Conservation (phyloP, 2,888 invertebrate species). For the Nephrotoma guestfalica region DNA sequence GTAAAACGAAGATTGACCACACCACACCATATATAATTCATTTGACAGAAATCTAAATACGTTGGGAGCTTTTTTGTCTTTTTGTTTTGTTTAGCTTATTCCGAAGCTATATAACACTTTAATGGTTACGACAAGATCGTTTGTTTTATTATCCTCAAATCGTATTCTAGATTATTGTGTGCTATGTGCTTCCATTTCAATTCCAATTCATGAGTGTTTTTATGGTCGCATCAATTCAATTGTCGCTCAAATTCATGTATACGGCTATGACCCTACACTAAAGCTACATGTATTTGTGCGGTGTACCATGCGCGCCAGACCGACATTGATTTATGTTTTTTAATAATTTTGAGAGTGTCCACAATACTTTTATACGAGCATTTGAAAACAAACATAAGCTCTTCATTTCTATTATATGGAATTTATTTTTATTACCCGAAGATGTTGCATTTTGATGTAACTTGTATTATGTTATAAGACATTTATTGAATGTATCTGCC, state of each 20-base stretch:
- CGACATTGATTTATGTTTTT: neutral
- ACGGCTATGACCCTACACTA: neutral
- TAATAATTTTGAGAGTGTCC: neutral
- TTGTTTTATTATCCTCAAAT: neutral
- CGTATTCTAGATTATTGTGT: neutral
- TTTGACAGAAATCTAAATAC: neutral
- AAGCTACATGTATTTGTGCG: neutral
- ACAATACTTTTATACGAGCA: neutral
- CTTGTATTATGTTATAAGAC: neutral
- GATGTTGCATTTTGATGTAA: neutral
- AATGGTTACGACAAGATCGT: neutral
- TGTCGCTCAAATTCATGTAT: neutral
- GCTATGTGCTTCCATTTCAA: neutral
- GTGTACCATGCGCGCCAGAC: neutral
- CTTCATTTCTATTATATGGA: neutral
- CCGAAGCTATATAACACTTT: neutral
- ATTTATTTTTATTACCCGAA: neutral
- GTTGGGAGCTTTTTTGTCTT: neutral
- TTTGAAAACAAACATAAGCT: neutral
- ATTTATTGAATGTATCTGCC: neutral
- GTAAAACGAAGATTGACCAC: neutral
- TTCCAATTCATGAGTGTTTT: neutral
- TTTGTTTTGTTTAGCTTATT: neutral
- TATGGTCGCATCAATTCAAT: neutral
- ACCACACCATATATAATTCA: neutral